Evolutionary conservation across 2,888 invertebrate genomes (phyloP), one percentile per base, ranked within the genome.

Genomic region (Cactoblastis cactorum): DNA sequence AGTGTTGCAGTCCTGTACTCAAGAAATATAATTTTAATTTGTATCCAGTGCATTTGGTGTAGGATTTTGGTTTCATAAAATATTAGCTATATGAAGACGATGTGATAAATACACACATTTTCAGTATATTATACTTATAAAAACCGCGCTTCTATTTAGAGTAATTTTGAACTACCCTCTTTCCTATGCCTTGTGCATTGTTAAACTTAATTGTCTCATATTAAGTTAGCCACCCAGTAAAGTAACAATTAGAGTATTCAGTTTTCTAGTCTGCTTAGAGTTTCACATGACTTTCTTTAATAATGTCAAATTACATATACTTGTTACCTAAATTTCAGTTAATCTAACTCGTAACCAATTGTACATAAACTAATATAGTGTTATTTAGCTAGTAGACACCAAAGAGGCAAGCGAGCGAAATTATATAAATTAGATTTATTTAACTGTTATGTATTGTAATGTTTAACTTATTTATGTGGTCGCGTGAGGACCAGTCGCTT

Each of bases 341-440:
- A 52, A 50, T 22, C 22, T 34, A 37, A 38, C 17, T 37, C 24
- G 37, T 37, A 37, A 48, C 5, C 17, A 37, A 35, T 35, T 48
- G 38, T 48, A 48, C 28, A 48, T 48, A 49, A 49, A 41, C 22
- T 49, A 49, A 49, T 65, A 65, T 65, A 60, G 56, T 59, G 71
- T 62, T 74, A 69, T 66, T 80, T 87, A 89, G 89, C 88, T 89
- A 88, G 88, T 88, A 87, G 83, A 88, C 74, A 88, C 89, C 89
- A 89, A 89, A 89, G 89, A 89, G 83, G 88, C 80, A 74, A 77
- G 74, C 73, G 69, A 76, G 67, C 61, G 70, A 66, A 62, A 65
- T 64, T 73, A 71, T 74, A 71, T 66, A 68, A 74, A 73, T 74
- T 80, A 78, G 71, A 80, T 68, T 67, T 85, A 84, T 86, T 81